These are phyloP conservation scores for Ceramica pisi DNA, from an alignment of 2,888 invertebrate species.

Conservation along the genomic window DNA sequence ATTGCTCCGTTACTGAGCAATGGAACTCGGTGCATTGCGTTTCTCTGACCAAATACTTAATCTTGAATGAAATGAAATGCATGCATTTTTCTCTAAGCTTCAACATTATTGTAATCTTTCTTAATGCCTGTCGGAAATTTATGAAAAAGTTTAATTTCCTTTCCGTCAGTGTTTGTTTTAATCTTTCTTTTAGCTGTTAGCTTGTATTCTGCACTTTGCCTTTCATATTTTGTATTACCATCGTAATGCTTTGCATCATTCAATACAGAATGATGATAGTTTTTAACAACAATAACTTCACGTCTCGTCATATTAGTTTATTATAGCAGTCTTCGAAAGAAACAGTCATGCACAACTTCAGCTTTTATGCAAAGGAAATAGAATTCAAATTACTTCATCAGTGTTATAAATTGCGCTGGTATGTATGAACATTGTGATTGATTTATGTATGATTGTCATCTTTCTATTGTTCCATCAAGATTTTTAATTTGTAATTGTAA, in stretches of 20 bases:
- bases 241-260: constrained; percentile 7
- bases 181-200: constrained; percentile 14
- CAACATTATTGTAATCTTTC: constrained; percentile 19
- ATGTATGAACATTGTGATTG: constrained; percentile 56
- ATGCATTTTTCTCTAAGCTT: constrained; percentile 3
- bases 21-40: background rate
- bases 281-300: constrained; percentile 59
- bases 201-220: constrained; percentile 8
- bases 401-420: background rate
- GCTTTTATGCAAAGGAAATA: constrained; percentile 20
- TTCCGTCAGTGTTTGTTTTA: constrained; percentile 12
- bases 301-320: constrained; percentile 49
- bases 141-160: constrained; percentile 50
- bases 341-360: constrained; percentile 6
- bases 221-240: constrained; percentile 22
- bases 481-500: constrained; percentile 27
- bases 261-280: constrained; percentile 50
- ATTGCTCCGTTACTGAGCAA: constrained; percentile 13
- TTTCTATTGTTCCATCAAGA: constrained; percentile 55
- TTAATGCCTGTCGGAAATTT: constrained; percentile 21
- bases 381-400: constrained; percentile 13
- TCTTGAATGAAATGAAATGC: background rate
- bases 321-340: constrained; percentile 3
- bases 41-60: background rate
- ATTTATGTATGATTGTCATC: constrained; percentile 62